Evolutionary conservation across 2,888 invertebrate species (phyloP), one percentile per base, ranked within the genome.

Genomic region (Lasius platythorax): DNA sequence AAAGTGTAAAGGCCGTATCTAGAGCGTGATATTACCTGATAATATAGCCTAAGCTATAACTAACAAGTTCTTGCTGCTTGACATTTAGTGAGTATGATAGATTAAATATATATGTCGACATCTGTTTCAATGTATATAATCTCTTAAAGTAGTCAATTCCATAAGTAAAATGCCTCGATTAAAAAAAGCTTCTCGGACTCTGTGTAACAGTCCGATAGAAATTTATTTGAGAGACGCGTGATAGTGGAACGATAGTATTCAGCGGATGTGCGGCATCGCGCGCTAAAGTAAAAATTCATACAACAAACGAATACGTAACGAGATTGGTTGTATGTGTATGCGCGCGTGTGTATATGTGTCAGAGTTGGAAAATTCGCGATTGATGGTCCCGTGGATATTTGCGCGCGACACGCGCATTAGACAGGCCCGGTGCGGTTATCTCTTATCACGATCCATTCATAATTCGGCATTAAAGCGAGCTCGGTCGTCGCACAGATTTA

Each of bases 391-490:
- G n/a, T 15, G 61, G 70, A 43, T 46, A 50, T 79, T 61, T 46
- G 78, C 53, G 28, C 66, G 43, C 40, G 72, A 12, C 30, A n/a
- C 56, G 40, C 43, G 70, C 72, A 78, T 70, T 79, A 70, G 70
- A 70, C 78, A 43, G 68, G 43, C 1, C 56, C n/a, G 12, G 76
- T 30, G 11, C 23, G 72, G 61, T 46, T 61, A 81, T 81, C 79
- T 72, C 73, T 81, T 73, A 73, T 72, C 79, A n/a, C 33, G 72
- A 61, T 73, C 79, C 79, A 73, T 81, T 81, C 79, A 73, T 81
- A 81, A 81, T 81, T 81, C 79, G 79, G 79, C 61, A 73, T 81
- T 81, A 73, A 61, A 81, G 73, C 79, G 73, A 72, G 12, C 61
- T 73, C 40, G 76, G 37, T 66, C 37, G 78, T 68, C 78, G 78